These are phyloP conservation scores for Prosopocoilus inquinatus DNA, from an alignment of 2,888 invertebrate species.

Conservation along the genomic window DNA sequence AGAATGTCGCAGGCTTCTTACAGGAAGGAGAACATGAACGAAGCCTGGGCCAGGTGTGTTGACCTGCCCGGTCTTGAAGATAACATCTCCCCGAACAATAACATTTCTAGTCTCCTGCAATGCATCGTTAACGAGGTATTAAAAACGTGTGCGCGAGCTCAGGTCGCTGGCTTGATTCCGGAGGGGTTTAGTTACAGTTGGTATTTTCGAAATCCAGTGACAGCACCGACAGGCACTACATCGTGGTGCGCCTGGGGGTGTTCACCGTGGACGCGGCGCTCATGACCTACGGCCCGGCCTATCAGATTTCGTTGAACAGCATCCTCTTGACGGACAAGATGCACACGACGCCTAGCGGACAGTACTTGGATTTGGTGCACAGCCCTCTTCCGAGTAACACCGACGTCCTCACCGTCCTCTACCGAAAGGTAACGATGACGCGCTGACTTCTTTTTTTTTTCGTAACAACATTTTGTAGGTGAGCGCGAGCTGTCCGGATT, in stretches of 20 bases:
- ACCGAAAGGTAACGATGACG: slow-evolving; percentile 74
- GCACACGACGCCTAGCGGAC: slow-evolving; percentile 70
- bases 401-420: slow-evolving; percentile 70
- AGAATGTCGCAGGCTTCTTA: slow-evolving; percentile 1
- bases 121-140: slow-evolving; percentile 68
- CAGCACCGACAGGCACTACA: slow-evolving; percentile 68
- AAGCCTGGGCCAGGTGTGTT: slow-evolving; percentile 72
- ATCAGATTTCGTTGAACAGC: slow-evolving; percentile 67
- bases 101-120: slow-evolving; percentile 66
- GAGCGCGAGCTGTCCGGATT: slow-evolving; percentile 78
- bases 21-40: slow-evolving; percentile 49
- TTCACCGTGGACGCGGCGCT: slow-evolving; percentile 71
- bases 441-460: too few species aligned
- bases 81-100: slow-evolving; percentile 76
- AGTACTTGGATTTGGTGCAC: slow-evolving; percentile 72
- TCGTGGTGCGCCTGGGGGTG: slow-evolving; percentile 68
- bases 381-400: slow-evolving; percentile 55
- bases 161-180: background rate
- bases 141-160: background rate
- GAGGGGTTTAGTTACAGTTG: slow-evolving; percentile 57
- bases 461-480: slow-evolving; percentile 61
- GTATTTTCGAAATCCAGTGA: slow-evolving; percentile 65
- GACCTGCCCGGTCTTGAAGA: slow-evolving; percentile 82
- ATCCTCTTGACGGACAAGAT: slow-evolving; percentile 72
- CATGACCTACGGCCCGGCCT: slow-evolving; percentile 76